Percentiles rank a stretch among this genome's conserved stretches.
Conservation (phyloP, 1,140 invertebrate genomes). For the Macrobrachium rosenbergii region DNA sequence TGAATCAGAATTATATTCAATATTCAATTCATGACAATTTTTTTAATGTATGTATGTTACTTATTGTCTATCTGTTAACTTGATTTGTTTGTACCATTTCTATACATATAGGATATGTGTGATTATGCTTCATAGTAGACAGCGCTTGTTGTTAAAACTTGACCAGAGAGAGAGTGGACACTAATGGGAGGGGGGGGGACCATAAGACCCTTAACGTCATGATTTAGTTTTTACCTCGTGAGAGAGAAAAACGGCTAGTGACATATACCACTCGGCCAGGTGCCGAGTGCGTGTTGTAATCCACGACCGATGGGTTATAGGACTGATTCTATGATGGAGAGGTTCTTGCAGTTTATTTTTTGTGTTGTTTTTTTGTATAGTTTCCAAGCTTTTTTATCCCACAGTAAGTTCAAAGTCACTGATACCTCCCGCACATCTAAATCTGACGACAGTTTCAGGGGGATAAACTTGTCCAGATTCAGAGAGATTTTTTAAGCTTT, state of each 20-base stretch:
- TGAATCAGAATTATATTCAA: neutral
- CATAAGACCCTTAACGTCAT: neutral
- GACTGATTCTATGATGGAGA: too few relatives aligned
- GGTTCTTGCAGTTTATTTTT: too few relatives aligned
- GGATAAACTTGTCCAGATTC: slow-evolving; percentile 58
- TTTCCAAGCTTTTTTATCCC: neutral
- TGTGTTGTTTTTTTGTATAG: too few relatives aligned
- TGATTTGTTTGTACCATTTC: slow-evolving; percentile 60
- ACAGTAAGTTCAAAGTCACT: slow-evolving; percentile 25
- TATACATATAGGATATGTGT: slow-evolving; percentile 59
- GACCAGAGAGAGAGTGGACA: slow-evolving; percentile 54
- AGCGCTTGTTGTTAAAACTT: slow-evolving; percentile 52
- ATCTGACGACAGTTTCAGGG: slow-evolving; percentile 57
- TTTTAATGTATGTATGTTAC: slow-evolving; percentile 59
- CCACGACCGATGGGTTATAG: too few relatives aligned
- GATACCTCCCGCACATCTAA: slow-evolving; percentile 30
- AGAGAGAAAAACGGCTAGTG: too few relatives aligned
- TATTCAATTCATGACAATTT: slow-evolving; percentile 36
- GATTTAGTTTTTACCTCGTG: too few relatives aligned
- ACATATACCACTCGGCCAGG: too few relatives aligned
- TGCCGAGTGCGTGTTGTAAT: too few relatives aligned
- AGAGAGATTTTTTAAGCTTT: slow-evolving; percentile 35
- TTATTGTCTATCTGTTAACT: slow-evolving; percentile 53
- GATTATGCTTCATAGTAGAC: slow-evolving; percentile 60
- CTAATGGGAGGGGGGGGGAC: slow-evolving; percentile 60